phyloP scores from a whole-genome alignment of 2,888 invertebrate species.

The Loripinus fragilis region DNA sequence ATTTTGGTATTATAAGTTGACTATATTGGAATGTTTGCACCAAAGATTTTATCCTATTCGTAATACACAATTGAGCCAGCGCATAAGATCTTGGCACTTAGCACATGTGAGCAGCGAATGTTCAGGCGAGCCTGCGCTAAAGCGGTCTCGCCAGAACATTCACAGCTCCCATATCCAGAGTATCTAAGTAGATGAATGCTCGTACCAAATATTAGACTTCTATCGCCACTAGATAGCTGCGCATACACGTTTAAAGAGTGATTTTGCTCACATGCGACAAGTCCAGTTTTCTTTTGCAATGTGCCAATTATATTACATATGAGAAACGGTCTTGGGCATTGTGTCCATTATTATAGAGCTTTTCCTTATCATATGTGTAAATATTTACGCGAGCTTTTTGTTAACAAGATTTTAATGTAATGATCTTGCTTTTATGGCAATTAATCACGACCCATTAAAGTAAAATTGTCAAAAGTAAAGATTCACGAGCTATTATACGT shows the following conservation, averaged over 20 bases:
- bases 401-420: constrained; percentile 23
- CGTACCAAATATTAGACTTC: no score
- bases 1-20: constrained; percentile 17
- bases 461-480: constrained; percentile 11
- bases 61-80: constrained; percentile 11
- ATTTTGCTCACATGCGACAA: no score
- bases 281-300: no score
- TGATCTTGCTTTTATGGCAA: constrained; percentile 15
- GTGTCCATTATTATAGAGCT: constrained; percentile 13
- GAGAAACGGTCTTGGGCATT: constrained; percentile 8
- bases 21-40: constrained; percentile 8
- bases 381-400: constrained; percentile 18
- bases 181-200: no score
- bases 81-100: no score
- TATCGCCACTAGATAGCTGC: no score
- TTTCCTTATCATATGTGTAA: constrained; percentile 21
- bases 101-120: no score
- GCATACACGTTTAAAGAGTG: no score
- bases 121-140: no score
- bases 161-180: no score
- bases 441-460: constrained; percentile 19
- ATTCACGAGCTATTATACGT: background rate
- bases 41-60: background rate
- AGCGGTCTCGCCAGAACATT: no score
- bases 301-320: no score